Base-by-base conservation (phyloP, 2,113 vertebrate species). In the Anarhynchus alexandrinus region DNA sequence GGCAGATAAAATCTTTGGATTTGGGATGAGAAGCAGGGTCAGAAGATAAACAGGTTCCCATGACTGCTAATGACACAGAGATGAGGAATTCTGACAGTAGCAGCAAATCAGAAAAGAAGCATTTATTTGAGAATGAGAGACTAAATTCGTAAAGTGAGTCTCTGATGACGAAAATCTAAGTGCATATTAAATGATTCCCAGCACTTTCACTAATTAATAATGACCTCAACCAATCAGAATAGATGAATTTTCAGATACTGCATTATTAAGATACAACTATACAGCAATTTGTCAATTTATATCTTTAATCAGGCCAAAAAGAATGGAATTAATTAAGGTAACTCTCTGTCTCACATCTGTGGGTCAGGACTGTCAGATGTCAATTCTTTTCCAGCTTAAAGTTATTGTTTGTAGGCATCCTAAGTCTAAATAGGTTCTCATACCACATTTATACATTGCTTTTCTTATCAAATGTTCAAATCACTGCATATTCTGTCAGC, bases 11-110 rank as follows among this genome's bases (percentile, higher is more conserved):
- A 74, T 86, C 71, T 95, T 94, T 77, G 74, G 78, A 83, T 94
- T 94, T 88, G 30, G 57, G 59, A 86, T 78, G 72, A 94, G 69
- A 93, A 90, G 38, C 26, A 67, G 86, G 71, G 64, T 94, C 90
- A 92, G 64, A 90, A 90, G 67, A 93, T 71, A 96, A 94, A 86
- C 49, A 96, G 27, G 36, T 93, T 90, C 74, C 40, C 59, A 90
- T 94, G 67, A 73, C 86, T 92, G 34, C 40, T 90, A 93, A 74
- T 81, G 54, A 83, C 55, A 91, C 7, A 73, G 59, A 77, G 55
- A 51, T 70, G 72, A 96, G 82, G 67, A 93, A 83, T 64, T 34
- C 82, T 88, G 85, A 83, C 29, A 47, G 22, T n/a, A 90, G 30
- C 26, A 81, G n/a, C 40, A 82, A 77, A 82, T 65, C 74, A 73